Base-by-base conservation (phyloP, 2,797 vertebrate genomes). In the Leptatherina wallacei region DNA sequence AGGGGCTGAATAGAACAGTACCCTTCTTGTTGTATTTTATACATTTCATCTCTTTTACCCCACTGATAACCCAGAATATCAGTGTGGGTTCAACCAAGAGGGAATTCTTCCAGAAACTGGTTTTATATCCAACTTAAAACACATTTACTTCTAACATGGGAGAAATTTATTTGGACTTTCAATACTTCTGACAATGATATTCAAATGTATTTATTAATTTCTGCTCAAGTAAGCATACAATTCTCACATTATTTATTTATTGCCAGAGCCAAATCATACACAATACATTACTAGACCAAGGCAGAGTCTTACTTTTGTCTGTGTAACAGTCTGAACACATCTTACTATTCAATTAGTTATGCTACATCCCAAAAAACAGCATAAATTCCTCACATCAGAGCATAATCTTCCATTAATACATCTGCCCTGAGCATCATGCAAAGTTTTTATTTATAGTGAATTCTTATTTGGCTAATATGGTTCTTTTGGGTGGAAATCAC, bases 1-100 rank as follows among this genome's bases (percentile, higher is more conserved):
- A 47, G 16, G 52, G 38, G 24, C n/a, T 57, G 78, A 68, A 67
- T 84, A 84, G 81, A 76, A 81, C 79, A 84, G 75, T 60, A 77
- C 85, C 84, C 74, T 79, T 75, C 81, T 86, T 83, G 84, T 79
- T 78, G 83, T 86, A 84, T 82, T 89, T 88, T 71, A 87, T 73
- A 86, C 83, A 88, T 88, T 72, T 85, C 85, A 82, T 88, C 85
- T 18, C 77, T 27, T 70, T 84, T 79, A 80, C 79, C 61, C 82
- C 64, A 54, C 57, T 40, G 75, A 82, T 80, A 81, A 77, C 74
- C 65, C 70, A 75, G 58, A 77, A 80, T 81, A 77, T 85, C 76
- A 64, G 60, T 2, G 40, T 14, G 1, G 69, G 73, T 75, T 63
- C 60, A 81, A 79, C 57, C 42, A 44, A 44, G 42, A 44, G 6